Evolutionary conservation across 2,113 vertebrate genomes (phyloP).

Genomic region (Anoplopoma fimbria): DNA sequence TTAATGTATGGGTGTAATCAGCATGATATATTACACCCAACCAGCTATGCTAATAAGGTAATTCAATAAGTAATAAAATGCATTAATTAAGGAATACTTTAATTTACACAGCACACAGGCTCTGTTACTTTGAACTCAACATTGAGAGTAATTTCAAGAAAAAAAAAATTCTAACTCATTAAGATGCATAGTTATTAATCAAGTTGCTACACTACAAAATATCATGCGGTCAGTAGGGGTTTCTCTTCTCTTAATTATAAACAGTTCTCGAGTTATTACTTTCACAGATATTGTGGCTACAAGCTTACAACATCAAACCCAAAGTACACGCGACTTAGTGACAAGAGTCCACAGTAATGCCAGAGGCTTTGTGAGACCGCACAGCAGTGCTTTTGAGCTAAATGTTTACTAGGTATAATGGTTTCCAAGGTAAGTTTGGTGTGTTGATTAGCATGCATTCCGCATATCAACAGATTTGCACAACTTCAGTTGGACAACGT

Average conservation of each 20-base stretch:
- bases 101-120: constrained; percentile 13
- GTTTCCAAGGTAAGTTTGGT: no score
- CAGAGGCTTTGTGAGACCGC: neutral
- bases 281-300: neutral
- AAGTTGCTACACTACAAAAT: neutral
- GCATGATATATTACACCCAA: constrained; percentile 46
- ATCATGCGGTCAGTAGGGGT: neutral
- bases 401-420: neutral
- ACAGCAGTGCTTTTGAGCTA: neutral
- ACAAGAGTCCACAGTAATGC: neutral
- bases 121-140: constrained; percentile 13
- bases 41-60: constrained; percentile 35
- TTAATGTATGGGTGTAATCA: constrained; percentile 39
- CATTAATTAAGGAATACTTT: constrained; percentile 52
- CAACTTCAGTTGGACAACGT: no score
- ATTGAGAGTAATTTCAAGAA: constrained; percentile 15
- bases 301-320: neutral
- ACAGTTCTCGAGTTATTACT: neutral
- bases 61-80: constrained; percentile 36
- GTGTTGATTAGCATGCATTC: neutral
- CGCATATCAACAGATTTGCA: no score
- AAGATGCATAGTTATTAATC: constrained; percentile 38
- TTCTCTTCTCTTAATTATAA: neutral
- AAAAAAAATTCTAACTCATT: constrained; percentile 2
- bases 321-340: neutral